Percentiles rank a stretch among this genome's conserved stretches.
These are phyloP conservation scores for Euwallacea similis DNA, from an alignment of 1,140 invertebrate genomes.

Conservation along the genomic window DNA sequence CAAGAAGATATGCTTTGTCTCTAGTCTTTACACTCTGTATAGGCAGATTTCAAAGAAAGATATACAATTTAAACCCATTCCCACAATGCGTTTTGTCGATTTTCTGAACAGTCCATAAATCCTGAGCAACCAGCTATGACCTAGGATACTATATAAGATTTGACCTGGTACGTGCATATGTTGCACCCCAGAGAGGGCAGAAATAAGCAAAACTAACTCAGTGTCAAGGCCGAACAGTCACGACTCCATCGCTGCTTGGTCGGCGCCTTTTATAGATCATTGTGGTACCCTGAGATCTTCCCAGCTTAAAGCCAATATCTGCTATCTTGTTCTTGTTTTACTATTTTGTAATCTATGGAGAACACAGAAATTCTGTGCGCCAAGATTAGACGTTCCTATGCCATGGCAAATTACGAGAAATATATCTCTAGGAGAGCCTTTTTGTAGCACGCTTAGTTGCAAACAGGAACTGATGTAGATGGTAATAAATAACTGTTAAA, in stretches of 20 bases:
- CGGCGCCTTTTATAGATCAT: slow-evolving; percentile 35
- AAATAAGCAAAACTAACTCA: slow-evolving; percentile 26
- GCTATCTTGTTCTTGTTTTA: slow-evolving; percentile 15
- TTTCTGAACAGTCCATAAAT: slow-evolving; percentile 14
- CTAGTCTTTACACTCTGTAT: too few relatives aligned
- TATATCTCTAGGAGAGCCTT: not conserved
- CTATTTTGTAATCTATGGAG: slow-evolving; percentile 17
- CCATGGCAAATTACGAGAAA: slow-evolving; percentile 6
- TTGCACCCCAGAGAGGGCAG: slow-evolving; percentile 13
- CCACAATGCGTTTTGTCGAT: slow-evolving; percentile 4
- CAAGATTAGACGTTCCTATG: not conserved
- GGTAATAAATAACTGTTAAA: not conserved
- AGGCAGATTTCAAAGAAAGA: not conserved
- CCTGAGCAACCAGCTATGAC: slow-evolving; percentile 22
- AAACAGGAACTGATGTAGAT: not conserved
- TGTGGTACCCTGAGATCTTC: slow-evolving; percentile 14
- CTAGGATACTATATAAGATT: slow-evolving; percentile 18
- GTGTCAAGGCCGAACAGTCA: slow-evolving; percentile 38
- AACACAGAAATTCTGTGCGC: not conserved
- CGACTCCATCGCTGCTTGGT: slow-evolving; percentile 20
- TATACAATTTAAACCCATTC: not conserved
- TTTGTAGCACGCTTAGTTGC: not conserved
- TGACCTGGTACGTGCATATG: slow-evolving; percentile 14
- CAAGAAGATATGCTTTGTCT: too few relatives aligned
- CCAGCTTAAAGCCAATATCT: slow-evolving; percentile 17